Base-by-base conservation (phyloP, 1,140 invertebrate genomes). In the Nilaparvata lugens region DNA sequence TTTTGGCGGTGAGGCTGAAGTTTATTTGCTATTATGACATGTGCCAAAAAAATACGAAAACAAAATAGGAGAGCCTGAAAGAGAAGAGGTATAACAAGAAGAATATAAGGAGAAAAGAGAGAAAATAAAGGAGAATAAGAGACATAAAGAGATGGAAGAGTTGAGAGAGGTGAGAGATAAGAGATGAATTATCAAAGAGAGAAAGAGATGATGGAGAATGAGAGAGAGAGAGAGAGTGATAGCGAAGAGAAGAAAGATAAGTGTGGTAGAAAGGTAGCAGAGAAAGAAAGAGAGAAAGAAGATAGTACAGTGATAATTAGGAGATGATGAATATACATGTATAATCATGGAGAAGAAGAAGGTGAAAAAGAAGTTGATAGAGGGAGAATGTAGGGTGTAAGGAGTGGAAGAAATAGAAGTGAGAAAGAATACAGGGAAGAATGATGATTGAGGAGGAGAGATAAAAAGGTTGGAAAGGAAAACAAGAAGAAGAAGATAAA, bases 351-450 rank as follows among this genome's bases (percentile, higher is more conserved):
- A 28, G 25, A 54, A 9, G 21, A 52, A 60, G 25, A 31, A 23
- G 54, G 23, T 53, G 28, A 60, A 52, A 31, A 52, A 54, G 24
- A 40, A 52, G 54, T 18, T 53, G 51, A 55, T 19, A 60, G 31
- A 55, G 23, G 23, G 18, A 55, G 38, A n/a, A 55, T 5, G 21
- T 4, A 54, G 52, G 14, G 25, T 2, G 14, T 5, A 2, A 42
- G 3, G 28, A 28, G 2, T 4, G 14, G 53, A 6, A 5, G 1
- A 55, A n/a, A 31, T 3, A 55, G 28, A 28, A 7, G 3, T 18
- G 3, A 31, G 3, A 42, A n/a, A 28, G 3, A 7, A 28, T 28
- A 16, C 3, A 24, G 18, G 18, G 24, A 16, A 28, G 16, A 11
- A 52, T 11, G 51, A 52, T 13, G 51, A n/a, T n/a, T n/a, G n/a